These are phyloP conservation scores for Coptodon bakossiorum DNA, from an alignment of 2,113 vertebrate genomes.

Conservation along the genomic window DNA sequence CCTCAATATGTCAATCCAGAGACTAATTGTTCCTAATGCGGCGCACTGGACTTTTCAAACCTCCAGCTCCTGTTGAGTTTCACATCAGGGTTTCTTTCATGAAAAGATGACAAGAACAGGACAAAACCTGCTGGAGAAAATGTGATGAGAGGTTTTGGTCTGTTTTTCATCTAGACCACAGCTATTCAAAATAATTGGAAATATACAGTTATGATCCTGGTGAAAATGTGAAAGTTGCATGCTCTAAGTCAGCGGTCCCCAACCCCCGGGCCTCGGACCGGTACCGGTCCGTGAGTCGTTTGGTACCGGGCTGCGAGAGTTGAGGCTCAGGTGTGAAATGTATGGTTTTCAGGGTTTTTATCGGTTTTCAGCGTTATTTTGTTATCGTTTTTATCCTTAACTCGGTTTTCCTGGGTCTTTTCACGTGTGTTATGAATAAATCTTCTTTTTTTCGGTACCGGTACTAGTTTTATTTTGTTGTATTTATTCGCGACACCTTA, in stretches of 20 bases:
- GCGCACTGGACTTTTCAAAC: background rate
- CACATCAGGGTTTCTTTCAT: background rate
- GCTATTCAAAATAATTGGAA: background rate
- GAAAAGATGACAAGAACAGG: background rate
- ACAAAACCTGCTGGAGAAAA: background rate
- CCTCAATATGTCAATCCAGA: background rate
- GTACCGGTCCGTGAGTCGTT: too few relatives aligned
- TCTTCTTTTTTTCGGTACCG: too few relatives aligned
- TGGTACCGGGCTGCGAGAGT: too few relatives aligned
- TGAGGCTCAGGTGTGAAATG: too few relatives aligned
- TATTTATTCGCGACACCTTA: too few relatives aligned
- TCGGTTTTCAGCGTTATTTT: too few relatives aligned
- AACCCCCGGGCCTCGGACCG: too few relatives aligned
- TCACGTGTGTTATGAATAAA: too few relatives aligned
- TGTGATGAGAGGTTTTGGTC: background rate
- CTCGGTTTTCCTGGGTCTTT: too few relatives aligned
- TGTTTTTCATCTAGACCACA: background rate
- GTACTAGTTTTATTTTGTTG: too few relatives aligned
- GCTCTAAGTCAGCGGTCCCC: background rate
- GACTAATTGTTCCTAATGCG: background rate
- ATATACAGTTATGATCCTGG: background rate
- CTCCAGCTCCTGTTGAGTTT: background rate
- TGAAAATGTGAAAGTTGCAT: background rate
- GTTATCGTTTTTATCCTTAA: too few relatives aligned
- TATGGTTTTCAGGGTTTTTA: too few relatives aligned